phyloP scores from a whole-genome alignment of 2,113 vertebrate species.

The Strix aluco region DNA sequence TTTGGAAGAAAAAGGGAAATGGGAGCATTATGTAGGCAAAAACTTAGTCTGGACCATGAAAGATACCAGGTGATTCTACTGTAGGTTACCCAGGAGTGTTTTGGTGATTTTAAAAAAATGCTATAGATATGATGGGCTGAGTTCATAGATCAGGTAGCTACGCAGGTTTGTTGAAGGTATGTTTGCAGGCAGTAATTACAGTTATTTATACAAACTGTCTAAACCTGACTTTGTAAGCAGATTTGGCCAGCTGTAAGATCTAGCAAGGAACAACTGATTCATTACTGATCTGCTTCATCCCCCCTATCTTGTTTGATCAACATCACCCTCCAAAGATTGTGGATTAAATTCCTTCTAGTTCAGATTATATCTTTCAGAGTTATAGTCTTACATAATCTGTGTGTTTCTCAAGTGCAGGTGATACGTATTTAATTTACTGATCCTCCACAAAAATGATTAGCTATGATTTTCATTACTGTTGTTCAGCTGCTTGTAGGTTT shows the following conservation, averaged over 20 bases:
- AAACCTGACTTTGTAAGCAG: background rate
- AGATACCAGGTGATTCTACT: background rate
- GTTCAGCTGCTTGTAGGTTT: background rate
- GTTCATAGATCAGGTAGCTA: background rate
- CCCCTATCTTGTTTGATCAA: background rate
- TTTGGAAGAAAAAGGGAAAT: background rate
- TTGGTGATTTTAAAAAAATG: background rate
- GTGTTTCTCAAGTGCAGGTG: background rate
- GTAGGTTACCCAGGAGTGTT: background rate
- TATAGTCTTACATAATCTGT: accelerated
- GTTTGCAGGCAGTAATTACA: background rate
- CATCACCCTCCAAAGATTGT: background rate
- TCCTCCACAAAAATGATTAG: background rate
- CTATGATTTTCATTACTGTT: background rate
- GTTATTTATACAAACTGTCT: background rate
- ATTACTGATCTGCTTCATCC: background rate
- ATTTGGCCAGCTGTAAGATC: background rate
- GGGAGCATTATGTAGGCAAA: background rate
- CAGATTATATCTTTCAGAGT: background rate
- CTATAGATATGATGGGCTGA: background rate
- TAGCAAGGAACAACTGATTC: background rate
- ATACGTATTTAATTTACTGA: background rate
- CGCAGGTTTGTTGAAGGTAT: background rate
- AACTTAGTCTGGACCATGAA: background rate
- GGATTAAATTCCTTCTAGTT: background rate